Conservation (phyloP, 92 coral and sea anemone genomes). For the Paragorgia papillata region DNA sequence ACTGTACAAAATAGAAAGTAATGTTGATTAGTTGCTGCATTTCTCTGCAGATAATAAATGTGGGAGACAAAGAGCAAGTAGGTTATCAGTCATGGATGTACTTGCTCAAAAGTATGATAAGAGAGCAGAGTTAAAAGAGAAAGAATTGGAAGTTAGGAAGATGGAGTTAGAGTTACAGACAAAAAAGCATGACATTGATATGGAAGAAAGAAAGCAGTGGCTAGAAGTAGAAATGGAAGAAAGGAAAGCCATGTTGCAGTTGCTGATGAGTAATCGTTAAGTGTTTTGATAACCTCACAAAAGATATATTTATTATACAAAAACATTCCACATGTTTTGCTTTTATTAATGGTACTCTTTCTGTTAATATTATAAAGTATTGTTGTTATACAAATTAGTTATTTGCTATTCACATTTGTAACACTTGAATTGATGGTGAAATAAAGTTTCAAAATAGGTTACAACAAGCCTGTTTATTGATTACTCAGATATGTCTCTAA, state of each 20-base stretch:
- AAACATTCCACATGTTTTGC: neutral
- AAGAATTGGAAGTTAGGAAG: conserved; percentile 5
- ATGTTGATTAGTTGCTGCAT: too few relatives aligned
- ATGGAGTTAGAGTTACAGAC: neutral
- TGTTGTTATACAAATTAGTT: too few relatives aligned
- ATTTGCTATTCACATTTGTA: too few relatives aligned
- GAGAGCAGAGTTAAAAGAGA: too few relatives aligned
- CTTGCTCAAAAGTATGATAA: conserved; percentile 16
- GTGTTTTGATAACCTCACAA: neutral
- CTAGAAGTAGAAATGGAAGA: neutral
- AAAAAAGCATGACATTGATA: conserved; percentile 1
- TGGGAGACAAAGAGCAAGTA: too few relatives aligned
- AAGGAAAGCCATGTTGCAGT: neutral
- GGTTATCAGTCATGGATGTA: too few relatives aligned
- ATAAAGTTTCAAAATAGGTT: conserved; percentile 57
- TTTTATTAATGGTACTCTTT: conserved; percentile 26
- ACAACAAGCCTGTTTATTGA: conserved; percentile 47
- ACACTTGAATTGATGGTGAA: too few relatives aligned
- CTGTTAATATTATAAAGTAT: too few relatives aligned
- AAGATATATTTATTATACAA: neutral
- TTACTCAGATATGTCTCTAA: conserved; percentile 57
- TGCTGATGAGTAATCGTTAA: neutral
- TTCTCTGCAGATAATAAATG: too few relatives aligned
- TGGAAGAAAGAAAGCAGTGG: neutral
- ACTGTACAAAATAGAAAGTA: too few relatives aligned